Evolutionary conservation across 2,888 invertebrate genomes (phyloP).

Genomic region (Machimus rusticus): DNA sequence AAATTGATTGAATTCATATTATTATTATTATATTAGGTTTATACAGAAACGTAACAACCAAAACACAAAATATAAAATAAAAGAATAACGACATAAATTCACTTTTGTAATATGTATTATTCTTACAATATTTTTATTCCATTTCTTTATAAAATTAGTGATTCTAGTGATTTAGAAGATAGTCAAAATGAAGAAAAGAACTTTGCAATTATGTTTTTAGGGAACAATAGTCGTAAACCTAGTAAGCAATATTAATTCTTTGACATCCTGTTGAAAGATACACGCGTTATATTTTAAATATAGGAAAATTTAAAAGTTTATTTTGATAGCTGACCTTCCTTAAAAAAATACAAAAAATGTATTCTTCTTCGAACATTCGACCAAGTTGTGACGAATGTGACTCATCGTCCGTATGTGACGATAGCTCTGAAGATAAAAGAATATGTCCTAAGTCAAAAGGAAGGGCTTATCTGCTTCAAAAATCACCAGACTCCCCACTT

Average conservation of each 20-base stretch:
- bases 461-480: not conserved
- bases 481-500: not conserved
- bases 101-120: no score
- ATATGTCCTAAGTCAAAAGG: not conserved
- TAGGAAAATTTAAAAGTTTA: not conserved
- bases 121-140: no score
- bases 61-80: no score
- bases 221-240: not conserved
- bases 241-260: not conserved
- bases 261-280: not conserved
- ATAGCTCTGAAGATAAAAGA: not conserved
- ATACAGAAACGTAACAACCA: no score
- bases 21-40: no score
- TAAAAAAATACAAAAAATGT: not conserved
- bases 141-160: no score
- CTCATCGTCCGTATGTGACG: not conserved
- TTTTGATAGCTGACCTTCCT: not conserved
- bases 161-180: no score
- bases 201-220: not conserved
- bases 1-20: no score
- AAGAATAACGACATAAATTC: no score
- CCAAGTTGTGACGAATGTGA: not conserved
- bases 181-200: not conserved
- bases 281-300: not conserved
- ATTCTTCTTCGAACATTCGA: not conserved